phyloP scores from a whole-genome alignment of 2,888 invertebrate species.

The Mystacides longicornis region DNA sequence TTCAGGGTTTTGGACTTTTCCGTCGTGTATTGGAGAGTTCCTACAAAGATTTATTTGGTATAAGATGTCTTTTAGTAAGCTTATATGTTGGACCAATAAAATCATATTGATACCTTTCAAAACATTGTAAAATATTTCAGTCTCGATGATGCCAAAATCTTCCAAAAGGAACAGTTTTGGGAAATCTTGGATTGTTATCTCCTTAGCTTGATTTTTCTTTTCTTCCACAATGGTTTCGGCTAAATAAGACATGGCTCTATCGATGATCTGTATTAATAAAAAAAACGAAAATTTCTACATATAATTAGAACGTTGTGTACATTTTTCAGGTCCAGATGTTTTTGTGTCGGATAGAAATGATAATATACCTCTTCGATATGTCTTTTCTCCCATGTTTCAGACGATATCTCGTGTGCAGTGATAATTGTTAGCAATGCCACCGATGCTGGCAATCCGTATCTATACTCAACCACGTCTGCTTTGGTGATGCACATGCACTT shows the following conservation, averaged over 20 bases:
- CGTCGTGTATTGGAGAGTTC: background rate
- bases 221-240: background rate
- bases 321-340: background rate
- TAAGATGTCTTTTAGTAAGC: too few relatives aligned
- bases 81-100: too few relatives aligned
- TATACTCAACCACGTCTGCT: background rate
- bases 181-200: background rate
- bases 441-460: slow-evolving; percentile 30
- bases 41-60: too few relatives aligned
- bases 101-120: slow-evolving; percentile 2
- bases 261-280: background rate
- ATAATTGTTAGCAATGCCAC: slow-evolving; percentile 30
- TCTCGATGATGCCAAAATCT: slow-evolving; percentile 1
- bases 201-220: background rate
- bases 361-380: slow-evolving; percentile 11
- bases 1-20: background rate
- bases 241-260: background rate
- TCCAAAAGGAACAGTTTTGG: slow-evolving; percentile 8
- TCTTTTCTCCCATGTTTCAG: slow-evolving; percentile 9
- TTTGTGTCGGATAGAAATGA: background rate
- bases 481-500: background rate
- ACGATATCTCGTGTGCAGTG: slow-evolving; percentile 6
- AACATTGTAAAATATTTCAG: background rate
- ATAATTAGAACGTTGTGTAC: background rate
- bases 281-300: background rate